Base-by-base conservation (phyloP, 1,140 invertebrate species). In the Callitettix versicolor region DNA sequence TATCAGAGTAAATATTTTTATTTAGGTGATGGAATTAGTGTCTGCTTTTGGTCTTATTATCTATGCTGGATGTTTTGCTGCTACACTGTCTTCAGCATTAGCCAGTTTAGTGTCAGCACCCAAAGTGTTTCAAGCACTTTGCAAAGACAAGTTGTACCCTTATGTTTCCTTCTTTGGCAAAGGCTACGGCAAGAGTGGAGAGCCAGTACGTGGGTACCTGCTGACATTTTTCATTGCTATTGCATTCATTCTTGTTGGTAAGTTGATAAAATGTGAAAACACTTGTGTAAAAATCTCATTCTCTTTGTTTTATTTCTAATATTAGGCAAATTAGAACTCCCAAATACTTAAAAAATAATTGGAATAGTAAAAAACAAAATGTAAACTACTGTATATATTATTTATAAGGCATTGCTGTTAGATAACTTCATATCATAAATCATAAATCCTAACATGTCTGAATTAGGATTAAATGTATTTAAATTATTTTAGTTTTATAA, bases 51-150 rank as follows among this genome's bases (percentile, higher is more conserved):
- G 91, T 1, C 92, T 91, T 0, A 73, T 99, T 4, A 95, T 98
- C 61, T 96, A 95, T 65, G 91, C 89, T 21, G 95, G 95, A 0
- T 96, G 94, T 65, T 97, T 96, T 70, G 92, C 95, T 1, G 95
- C 95, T 1, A 96, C 95, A 0, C 70, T 99, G 11, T 95, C 92
- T 2, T 96, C 93, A 7, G 95, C 96, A 1, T 73, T 98, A 30
- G 95, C 95, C 1, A 93, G 91, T 58, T 75, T 98, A 43, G 93
- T 98, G 1, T 94, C 91, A 15, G 96, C 95, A 0, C 96, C 96
- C 0, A 90, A 90, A 77, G 85, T 91, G 0, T 90, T 93, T 65
- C 91, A 96, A 81, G 94, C 94, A 44, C 77, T 99, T 4, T 97
- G 93, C 67, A 90, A 93, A 68, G 96, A 99, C 69, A 87, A 89